phyloP scores from a whole-genome alignment of 2,888 invertebrate species.

The Brassicogethes aeneus region DNA sequence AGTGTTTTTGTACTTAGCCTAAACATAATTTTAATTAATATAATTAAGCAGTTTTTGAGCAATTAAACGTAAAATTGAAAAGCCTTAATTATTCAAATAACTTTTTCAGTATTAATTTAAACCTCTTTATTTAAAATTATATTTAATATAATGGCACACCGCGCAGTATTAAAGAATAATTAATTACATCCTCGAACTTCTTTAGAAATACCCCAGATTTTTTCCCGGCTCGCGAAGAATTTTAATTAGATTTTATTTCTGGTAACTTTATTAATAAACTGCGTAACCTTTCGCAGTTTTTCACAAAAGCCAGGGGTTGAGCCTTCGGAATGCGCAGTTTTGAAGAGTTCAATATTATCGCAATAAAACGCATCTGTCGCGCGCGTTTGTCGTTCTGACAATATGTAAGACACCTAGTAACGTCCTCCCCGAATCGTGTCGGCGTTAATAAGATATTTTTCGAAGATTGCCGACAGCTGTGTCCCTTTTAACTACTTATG shows the following conservation, averaged over 20 bases:
- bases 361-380: conserved; percentile 28
- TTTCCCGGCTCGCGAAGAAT: conserved; percentile 7
- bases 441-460: conserved; percentile 19
- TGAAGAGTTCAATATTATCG: conserved; percentile 16
- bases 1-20: too few species aligned
- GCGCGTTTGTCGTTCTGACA: conserved; percentile 20
- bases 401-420: conserved; percentile 30
- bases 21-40: conserved; percentile 7
- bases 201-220: conserved; percentile 1
- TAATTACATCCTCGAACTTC: conserved; percentile 8
- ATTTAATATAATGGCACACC: conserved; percentile 1
- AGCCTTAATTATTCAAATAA: conserved; percentile 2
- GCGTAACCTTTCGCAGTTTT: background rate
- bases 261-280: conserved; percentile 7
- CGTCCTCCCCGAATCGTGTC: conserved; percentile 20
- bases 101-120: background rate
- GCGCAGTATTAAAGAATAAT: conserved; percentile 13
- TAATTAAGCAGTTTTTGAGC: conserved; percentile 9
- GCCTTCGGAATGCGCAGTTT: conserved; percentile 12
- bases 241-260: conserved; percentile 10
- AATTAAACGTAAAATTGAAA: conserved; percentile 5
- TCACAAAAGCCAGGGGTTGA: background rate
- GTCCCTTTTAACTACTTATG: conserved; percentile 5
- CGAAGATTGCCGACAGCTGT: conserved; percentile 11
- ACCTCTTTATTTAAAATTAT: background rate